Evolutionary conservation across 2,888 invertebrate species (phyloP).

Genomic region (Drosophila anomalata): DNA sequence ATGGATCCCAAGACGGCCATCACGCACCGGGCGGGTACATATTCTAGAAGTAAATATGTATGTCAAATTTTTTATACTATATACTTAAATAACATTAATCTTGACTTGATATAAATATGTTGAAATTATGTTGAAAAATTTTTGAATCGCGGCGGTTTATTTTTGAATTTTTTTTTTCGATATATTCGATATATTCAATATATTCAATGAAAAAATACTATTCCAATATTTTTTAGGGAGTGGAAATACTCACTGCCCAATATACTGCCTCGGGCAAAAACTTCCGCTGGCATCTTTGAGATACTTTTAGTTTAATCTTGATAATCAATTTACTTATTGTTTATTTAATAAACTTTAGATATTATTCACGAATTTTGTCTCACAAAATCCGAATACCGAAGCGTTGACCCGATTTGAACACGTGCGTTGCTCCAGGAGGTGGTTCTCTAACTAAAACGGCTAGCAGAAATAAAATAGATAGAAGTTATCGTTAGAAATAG

Average conservation of each 20-base stretch:
- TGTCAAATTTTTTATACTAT: background rate
- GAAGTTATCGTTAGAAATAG: too few species aligned
- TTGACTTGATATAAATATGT: too few species aligned
- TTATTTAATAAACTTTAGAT: background rate
- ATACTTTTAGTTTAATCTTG: background rate
- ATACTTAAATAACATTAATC: too few species aligned
- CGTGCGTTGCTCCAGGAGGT: slow-evolving; percentile 68
- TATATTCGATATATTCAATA: too few species aligned
- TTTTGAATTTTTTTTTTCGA: too few species aligned
- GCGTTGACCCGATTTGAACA: slow-evolving; percentile 18
- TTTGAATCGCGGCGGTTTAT: too few species aligned
- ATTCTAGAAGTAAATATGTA: slow-evolving; percentile 81
- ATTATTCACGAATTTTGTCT: background rate
- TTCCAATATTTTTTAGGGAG: background rate
- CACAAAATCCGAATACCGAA: slow-evolving; percentile 10
- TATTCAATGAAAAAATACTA: background rate
- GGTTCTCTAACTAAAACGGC: slow-evolving; percentile 68
- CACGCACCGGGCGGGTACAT: slow-evolving; percentile 88
- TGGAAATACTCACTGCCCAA: slow-evolving; percentile 85
- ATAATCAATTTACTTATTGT: background rate
- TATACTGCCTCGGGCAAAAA: slow-evolving; percentile 86
- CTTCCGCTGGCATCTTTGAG: slow-evolving; percentile 84
- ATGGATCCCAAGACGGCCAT: slow-evolving; percentile 90
- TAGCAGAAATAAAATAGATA: slow-evolving; percentile 30
- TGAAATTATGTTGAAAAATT: too few species aligned